Base-by-base conservation (phyloP, 2,888 invertebrate species). In the Crossocerus cetratus region DNA sequence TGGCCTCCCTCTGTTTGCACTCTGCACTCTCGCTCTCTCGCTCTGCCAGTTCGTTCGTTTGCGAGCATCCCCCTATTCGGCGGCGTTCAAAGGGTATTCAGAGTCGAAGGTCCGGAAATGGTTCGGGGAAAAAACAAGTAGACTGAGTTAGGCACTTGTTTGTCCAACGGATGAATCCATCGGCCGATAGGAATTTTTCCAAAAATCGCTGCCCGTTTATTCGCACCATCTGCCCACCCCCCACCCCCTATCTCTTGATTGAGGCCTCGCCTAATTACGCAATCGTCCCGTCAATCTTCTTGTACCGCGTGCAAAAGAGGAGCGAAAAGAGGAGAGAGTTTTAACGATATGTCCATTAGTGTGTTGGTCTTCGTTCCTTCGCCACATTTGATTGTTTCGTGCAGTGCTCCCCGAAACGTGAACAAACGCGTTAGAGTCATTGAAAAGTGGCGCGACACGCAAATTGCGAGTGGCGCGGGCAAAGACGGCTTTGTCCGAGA, bases 31-130 rank as follows among this genome's bases (percentile, higher is more conserved):
- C 65, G 62, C 65, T 58, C 61, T 54, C 66, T 56, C 67, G 20
- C 55, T 69, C 65, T 57, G 23, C 22, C 60, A 68, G 71, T 65
- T 70, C 73, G 74, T 60, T 72, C 74, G 70, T 74, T 79, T 80
- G 73, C 74, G 68, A 77, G 61, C 77, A 59, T 58, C 69, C 65
- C 65, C 76, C 80, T 74, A 77, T 80, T 77, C 72, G 79, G 75
- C 80, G 67, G 58, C 77, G 77, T 69, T 82, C 82, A 82, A 82
- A 82, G 82, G 82, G 78, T 80, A 82, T 82, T 82, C 80, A 76
- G 73, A 76, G 62, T 72, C 80, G 76, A 78, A 82, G 80, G 73
- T 80, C 77, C 77, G 81, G 81, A 81, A 81, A 79, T 76, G 76
- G 77, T 81, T 72, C 62, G 58, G 65, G 54, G 62, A 69, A 78